Percentiles rank a stretch among this genome's conserved stretches.
Evolutionary conservation across 1,140 invertebrate species (phyloP).

Genomic region (Tetramorium alpestre): DNA sequence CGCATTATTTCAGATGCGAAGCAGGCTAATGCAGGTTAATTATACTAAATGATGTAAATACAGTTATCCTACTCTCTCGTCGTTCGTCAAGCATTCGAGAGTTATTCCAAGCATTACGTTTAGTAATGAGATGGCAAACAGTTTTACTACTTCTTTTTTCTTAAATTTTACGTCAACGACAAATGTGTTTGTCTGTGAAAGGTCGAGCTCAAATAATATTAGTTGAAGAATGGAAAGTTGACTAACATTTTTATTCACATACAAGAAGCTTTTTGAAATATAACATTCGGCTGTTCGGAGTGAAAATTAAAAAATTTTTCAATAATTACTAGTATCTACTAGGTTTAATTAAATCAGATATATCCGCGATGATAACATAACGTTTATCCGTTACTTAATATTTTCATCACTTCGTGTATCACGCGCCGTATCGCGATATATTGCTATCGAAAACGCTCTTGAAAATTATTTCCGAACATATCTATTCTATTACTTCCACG

Average conservation of each 20-base stretch:
- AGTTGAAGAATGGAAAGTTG: not conserved
- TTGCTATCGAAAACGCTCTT: not conserved
- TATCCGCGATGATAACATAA: not conserved
- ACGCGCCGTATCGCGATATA: not conserved
- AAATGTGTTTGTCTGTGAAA: not conserved
- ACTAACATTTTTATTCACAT: too few relatives aligned
- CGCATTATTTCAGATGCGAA: not conserved
- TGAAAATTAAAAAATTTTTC: not conserved
- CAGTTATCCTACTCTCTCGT: not conserved
- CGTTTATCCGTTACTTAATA: slow-evolving; percentile 13
- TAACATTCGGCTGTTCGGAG: not conserved
- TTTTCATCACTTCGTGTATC: not conserved
- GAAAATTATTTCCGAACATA: slow-evolving; percentile 19
- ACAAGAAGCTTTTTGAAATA: not conserved
- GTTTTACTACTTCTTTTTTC: not conserved
- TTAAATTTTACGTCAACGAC: not conserved
- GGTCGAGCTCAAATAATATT: not conserved
- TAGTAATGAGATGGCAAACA: not conserved
- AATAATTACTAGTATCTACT: not conserved
- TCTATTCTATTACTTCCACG: not conserved
- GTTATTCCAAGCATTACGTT: not conserved
- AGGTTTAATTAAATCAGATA: not conserved
- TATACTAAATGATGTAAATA: not conserved
- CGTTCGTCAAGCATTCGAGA: not conserved
- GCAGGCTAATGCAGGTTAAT: slow-evolving; percentile 1